Percentiles rank a stretch among this genome's conserved stretches.
phyloP scores from a whole-genome alignment of 2,797 vertebrate species.

The Melanotaenia maccullochi region DNA sequence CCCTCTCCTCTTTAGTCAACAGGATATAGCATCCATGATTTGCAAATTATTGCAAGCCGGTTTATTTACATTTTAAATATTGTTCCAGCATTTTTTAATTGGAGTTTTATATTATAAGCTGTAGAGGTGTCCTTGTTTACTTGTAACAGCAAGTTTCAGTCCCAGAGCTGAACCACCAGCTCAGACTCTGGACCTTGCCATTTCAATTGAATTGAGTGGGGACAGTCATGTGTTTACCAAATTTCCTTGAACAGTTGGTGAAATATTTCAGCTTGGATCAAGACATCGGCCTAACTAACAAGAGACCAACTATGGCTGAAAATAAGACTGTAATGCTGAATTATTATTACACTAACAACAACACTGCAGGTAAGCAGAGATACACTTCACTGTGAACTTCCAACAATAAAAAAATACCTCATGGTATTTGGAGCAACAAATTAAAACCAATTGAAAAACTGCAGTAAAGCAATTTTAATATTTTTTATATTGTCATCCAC shows the following conservation, averaged over 20 bases:
- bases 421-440: slow-evolving; percentile 2
- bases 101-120: background rate
- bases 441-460: slow-evolving; percentile 22
- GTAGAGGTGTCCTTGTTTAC: background rate
- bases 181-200: background rate
- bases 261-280: background rate
- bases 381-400: background rate
- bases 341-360: background rate
- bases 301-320: background rate
- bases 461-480: slow-evolving; percentile 46
- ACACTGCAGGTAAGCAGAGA: background rate
- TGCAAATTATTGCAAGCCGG: no score
- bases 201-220: no score
- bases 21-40: no score
- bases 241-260: no score
- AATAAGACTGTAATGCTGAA: background rate
- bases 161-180: background rate
- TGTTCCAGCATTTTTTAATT: no score
- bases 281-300: background rate
- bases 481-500: slow-evolving; percentile 27
- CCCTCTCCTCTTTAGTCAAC: no score
- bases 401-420: slow-evolving; percentile 8
- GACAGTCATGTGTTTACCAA: background rate
- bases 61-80: no score
- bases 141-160: background rate